Conservation (phyloP, 2,113 vertebrate genomes). For the Petaurus breviceps region DNA sequence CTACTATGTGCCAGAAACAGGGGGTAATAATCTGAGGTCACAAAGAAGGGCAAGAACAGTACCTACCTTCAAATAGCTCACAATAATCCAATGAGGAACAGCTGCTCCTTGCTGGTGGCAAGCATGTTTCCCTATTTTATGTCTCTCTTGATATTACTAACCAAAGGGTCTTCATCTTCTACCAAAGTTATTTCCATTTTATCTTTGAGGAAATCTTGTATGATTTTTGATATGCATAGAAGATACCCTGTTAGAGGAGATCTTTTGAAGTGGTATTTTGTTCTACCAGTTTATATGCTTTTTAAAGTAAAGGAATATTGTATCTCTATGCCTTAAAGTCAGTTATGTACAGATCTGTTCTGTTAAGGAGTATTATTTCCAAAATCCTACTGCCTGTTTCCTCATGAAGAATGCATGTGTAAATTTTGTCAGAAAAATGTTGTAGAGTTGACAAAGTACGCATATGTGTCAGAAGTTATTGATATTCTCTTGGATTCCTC, state of each 20-base stretch:
- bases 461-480: neutral
- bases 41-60: neutral
- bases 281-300: neutral
- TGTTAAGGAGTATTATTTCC: neutral
- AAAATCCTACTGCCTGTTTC: neutral
- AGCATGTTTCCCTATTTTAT: neutral
- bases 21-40: neutral
- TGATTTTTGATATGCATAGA: neutral
- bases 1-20: neutral
- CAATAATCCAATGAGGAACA: neutral
- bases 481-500: neutral
- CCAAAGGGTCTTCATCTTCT: neutral
- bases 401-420: neutral
- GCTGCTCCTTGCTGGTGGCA: neutral
- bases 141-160: neutral
- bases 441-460: neutral
- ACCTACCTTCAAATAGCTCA: conserved; percentile 7
- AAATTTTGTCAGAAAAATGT: neutral
- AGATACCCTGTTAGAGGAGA: neutral
- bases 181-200: neutral
- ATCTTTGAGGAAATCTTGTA: neutral
- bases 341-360: neutral
- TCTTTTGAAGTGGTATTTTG: neutral
- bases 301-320: neutral
- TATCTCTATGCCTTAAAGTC: neutral